Evolutionary conservation across 1,140 invertebrate species (phyloP).

Genomic region (Achroia grisella): DNA sequence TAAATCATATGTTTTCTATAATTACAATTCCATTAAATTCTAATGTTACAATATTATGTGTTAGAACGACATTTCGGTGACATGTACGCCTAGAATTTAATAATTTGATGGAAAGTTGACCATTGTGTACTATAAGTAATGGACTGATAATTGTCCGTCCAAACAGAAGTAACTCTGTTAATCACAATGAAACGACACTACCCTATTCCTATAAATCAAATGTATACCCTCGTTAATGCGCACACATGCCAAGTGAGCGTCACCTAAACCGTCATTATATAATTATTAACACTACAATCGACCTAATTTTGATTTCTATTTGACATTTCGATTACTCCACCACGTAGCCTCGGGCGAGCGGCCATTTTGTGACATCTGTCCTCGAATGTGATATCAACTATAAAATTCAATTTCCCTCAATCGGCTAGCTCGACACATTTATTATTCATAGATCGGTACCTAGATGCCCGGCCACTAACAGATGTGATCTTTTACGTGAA

Average conservation of each 20-base stretch:
- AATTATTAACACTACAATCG: conserved; percentile 72
- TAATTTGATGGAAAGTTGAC: conserved; percentile 49
- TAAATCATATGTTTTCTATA: too few species aligned
- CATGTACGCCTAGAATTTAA: conserved; percentile 16
- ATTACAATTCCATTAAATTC: too few species aligned
- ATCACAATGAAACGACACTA: conserved; percentile 60
- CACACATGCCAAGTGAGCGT: conserved; percentile 26
- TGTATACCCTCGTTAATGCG: conserved; percentile 20
- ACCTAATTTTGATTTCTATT: conserved; percentile 73
- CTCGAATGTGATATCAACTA: conserved; percentile 68
- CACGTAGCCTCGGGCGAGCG: conserved; percentile 44
- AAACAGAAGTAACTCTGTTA: conserved; percentile 70
- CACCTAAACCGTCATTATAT: conserved; percentile 50
- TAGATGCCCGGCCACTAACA: conserved; percentile 64
- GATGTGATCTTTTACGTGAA: conserved; percentile 72
- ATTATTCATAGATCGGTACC: conserved; percentile 70
- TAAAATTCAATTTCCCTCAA: conserved; percentile 74
- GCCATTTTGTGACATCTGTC: conserved; percentile 72
- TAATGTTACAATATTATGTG: too few species aligned
- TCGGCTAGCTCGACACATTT: conserved; percentile 67
- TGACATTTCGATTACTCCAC: conserved; percentile 64
- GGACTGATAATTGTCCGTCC: conserved; percentile 68
- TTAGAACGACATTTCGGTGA: too few species aligned
- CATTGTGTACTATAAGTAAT: conserved; percentile 59
- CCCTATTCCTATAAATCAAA: conserved; percentile 27